phyloP scores from a whole-genome alignment of 1,140 invertebrate genomes.

The Ericerus pela region DNA sequence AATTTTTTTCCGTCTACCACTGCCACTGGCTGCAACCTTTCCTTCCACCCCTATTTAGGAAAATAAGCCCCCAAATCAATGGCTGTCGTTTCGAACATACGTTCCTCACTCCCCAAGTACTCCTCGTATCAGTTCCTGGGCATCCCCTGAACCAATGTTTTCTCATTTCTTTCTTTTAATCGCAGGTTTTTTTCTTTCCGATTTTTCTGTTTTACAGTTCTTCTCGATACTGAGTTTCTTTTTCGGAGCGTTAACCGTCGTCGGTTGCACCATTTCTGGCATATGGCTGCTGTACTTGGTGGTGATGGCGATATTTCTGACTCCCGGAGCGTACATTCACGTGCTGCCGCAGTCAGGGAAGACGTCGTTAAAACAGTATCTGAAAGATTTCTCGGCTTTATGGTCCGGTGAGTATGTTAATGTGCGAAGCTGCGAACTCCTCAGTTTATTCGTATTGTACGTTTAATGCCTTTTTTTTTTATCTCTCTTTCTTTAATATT shows the following conservation, averaged over 20 bases:
- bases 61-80: not conserved
- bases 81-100: not conserved
- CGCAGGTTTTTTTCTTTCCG: not conserved
- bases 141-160: too few relatives aligned
- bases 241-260: not conserved
- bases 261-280: constrained; percentile 2
- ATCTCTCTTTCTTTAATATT: too few relatives aligned
- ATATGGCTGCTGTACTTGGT: not conserved
- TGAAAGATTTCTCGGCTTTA: too few relatives aligned
- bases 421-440: too few relatives aligned
- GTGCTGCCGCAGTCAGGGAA: not conserved
- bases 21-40: too few relatives aligned
- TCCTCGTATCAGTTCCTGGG: not conserved
- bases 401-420: too few relatives aligned
- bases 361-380: not conserved
- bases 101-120: too few relatives aligned
- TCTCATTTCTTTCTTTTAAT: not conserved
- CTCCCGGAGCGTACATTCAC: not conserved
- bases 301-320: not conserved
- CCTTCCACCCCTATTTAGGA: too few relatives aligned
- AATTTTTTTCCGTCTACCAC: too few relatives aligned
- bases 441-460: too few relatives aligned
- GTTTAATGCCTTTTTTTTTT: too few relatives aligned
- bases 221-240: not conserved
- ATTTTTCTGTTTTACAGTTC: not conserved